These are phyloP conservation scores for Philaethria dido DNA, from an alignment of 2,888 invertebrate species.

Conservation along the genomic window DNA sequence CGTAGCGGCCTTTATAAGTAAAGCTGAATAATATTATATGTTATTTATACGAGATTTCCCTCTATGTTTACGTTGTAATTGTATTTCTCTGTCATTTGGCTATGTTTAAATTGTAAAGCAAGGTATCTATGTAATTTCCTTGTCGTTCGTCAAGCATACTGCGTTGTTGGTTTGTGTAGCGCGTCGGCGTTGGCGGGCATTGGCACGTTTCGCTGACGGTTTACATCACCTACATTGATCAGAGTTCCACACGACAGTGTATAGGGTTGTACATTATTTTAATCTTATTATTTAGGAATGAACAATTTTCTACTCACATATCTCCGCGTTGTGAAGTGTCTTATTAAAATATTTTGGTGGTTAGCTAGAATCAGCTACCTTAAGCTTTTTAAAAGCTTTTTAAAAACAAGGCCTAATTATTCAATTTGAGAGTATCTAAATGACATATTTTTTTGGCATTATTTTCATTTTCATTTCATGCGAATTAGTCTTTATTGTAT, in stretches of 20 bases:
- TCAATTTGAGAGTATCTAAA: too few species aligned
- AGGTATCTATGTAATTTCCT: slow-evolving; percentile 8
- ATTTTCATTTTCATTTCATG: too few species aligned
- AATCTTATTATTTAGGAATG: neutral
- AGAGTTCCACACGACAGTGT: slow-evolving; percentile 18
- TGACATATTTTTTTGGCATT: too few species aligned
- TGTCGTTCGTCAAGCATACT: slow-evolving; percentile 7
- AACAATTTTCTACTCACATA: neutral
- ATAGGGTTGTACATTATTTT: slow-evolving; percentile 22
- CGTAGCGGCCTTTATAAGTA: too few species aligned
- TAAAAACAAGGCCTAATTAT: too few species aligned
- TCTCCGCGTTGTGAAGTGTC: too few species aligned
- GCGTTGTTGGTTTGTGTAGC: slow-evolving; percentile 4
- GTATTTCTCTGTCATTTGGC: neutral
- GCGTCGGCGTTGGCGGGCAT: slow-evolving; percentile 16
- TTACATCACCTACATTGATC: slow-evolving; percentile 34
- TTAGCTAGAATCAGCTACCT: too few species aligned
- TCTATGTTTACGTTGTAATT: neutral
- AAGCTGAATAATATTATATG: too few species aligned
- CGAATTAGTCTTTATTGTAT: too few species aligned
- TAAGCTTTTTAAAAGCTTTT: too few species aligned
- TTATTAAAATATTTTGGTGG: too few species aligned
- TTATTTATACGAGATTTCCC: neutral
- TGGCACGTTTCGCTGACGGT: slow-evolving; percentile 33
- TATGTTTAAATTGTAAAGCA: neutral